Evolutionary conservation across 2,113 vertebrate genomes (phyloP).

Genomic region (Lynx canadensis): DNA sequence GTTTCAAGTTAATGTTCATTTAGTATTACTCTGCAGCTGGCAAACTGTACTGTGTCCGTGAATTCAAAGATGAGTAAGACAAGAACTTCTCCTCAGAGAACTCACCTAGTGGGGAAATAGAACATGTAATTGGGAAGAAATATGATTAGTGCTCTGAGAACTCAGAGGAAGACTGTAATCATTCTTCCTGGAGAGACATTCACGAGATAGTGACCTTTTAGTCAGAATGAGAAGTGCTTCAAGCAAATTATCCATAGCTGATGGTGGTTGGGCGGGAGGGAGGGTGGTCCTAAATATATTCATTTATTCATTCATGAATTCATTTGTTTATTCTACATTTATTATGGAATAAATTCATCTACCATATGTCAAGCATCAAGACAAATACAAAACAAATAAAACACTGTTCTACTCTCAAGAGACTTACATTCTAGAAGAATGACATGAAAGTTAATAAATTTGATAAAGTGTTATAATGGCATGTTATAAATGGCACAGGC

Average conservation of each 20-base stretch:
- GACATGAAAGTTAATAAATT: background rate
- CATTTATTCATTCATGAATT: background rate
- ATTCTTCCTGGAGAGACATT: background rate
- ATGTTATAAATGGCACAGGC: background rate
- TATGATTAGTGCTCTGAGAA: background rate
- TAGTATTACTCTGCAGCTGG: background rate
- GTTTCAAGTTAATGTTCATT: background rate
- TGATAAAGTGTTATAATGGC: background rate
- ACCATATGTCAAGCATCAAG: background rate
- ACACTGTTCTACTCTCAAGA: background rate
- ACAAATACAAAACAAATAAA: background rate
- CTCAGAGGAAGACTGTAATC: background rate
- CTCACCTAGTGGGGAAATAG: background rate
- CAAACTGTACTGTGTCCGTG: background rate
- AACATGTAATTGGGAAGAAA: background rate
- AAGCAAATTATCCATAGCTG: background rate
- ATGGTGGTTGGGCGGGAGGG: background rate
- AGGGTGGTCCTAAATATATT: background rate
- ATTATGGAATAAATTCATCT: background rate
- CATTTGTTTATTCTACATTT: background rate
- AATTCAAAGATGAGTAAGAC: conserved; percentile 7
- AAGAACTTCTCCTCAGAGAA: background rate
- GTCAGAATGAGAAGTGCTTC: background rate
- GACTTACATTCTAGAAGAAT: background rate
- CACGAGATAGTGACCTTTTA: conserved; percentile 11